These are phyloP conservation scores for Hippolais icterina DNA, from an alignment of 2,113 vertebrate species.

Conservation along the genomic window DNA sequence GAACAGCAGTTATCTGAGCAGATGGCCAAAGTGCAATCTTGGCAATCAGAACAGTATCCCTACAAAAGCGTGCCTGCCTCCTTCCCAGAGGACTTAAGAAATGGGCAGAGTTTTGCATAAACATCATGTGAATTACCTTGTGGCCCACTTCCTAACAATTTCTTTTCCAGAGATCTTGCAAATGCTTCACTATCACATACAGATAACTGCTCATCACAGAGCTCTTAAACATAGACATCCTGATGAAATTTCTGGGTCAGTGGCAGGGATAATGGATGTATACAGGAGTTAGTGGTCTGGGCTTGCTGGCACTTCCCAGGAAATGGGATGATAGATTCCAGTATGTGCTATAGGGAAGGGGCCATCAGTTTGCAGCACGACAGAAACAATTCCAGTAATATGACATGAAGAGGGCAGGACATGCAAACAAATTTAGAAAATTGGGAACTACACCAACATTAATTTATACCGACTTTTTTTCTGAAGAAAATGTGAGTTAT, in stretches of 20 bases:
- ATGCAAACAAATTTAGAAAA: background rate
- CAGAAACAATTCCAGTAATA: background rate
- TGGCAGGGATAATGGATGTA: background rate
- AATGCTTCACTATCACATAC: background rate
- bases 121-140: background rate
- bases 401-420: background rate
- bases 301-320: background rate
- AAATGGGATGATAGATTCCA: background rate
- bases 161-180: background rate
- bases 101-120: background rate
- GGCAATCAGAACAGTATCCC: background rate
- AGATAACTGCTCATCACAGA: background rate
- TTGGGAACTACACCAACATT: background rate
- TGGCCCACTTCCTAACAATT: background rate
- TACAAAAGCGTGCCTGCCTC: background rate
- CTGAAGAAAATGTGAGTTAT: background rate
- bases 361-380: background rate
- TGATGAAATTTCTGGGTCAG: background rate
- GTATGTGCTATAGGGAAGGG: background rate
- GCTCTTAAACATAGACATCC: background rate
- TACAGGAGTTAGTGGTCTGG: background rate
- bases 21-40: background rate
- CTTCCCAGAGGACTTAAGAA: background rate
- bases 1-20: background rate
- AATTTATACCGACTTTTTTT: background rate